Conservation (phyloP, 2,888 invertebrate genomes). For the Athalia rosae region DNA sequence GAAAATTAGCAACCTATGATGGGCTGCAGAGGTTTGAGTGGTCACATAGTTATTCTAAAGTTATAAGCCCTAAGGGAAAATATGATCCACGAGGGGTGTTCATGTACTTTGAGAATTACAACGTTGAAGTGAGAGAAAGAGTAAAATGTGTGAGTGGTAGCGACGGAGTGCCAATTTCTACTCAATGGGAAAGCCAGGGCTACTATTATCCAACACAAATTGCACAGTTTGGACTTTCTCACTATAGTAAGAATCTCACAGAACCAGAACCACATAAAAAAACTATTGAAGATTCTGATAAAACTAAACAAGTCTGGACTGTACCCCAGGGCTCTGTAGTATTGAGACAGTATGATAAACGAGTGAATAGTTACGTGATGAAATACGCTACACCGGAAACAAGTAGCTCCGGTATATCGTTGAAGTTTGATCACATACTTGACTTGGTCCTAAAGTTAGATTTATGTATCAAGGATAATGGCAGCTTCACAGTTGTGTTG, state of each 20-base stretch:
- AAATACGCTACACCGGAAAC: conserved; percentile 85
- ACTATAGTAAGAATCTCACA: conserved; percentile 95
- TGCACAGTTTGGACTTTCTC: conserved; percentile 97
- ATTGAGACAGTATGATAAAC: conserved; percentile 78
- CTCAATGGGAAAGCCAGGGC: conserved; percentile 96
- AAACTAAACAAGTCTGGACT: conserved; percentile 81
- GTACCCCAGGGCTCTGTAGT: conserved; percentile 83
- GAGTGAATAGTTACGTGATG: conserved; percentile 79
- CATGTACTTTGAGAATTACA: conserved; percentile 98
- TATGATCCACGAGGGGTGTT: conserved; percentile 95
- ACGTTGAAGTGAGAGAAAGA: conserved; percentile 95
- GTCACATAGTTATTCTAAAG: conserved; percentile 95
- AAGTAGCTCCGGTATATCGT: conserved; percentile 80
- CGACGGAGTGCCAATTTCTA: conserved; percentile 96
- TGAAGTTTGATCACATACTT: conserved; percentile 81
- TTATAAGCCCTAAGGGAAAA: conserved; percentile 90
- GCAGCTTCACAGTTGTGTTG: conserved; percentile 86
- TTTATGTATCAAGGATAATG: conserved; percentile 84
- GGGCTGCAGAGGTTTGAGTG: conserved; percentile 92
- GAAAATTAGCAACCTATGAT: conserved; percentile 84
- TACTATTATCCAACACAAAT: conserved; percentile 99
- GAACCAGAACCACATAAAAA: conserved; percentile 87
- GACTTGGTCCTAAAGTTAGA: conserved; percentile 87
- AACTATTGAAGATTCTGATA: conserved; percentile 85
- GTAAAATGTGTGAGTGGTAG: conserved; percentile 97